Conservation (phyloP, 2,888 invertebrate genomes). For the Acanthoscelides obtectus region DNA sequence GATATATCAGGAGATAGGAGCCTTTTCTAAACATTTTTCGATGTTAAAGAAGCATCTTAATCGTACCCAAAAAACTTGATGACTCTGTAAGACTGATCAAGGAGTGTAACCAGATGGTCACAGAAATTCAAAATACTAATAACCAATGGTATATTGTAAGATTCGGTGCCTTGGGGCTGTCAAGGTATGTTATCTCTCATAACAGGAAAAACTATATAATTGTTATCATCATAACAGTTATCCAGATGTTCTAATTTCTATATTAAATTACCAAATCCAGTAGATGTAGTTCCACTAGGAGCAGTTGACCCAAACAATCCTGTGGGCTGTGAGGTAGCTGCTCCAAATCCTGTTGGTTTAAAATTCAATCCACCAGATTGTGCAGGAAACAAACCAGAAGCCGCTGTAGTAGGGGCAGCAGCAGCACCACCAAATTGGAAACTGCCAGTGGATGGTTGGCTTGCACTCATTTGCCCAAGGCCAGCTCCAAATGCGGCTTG, state of each 20-base stretch:
- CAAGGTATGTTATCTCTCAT: no score
- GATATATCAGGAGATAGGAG: no score
- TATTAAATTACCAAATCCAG: slow-evolving; percentile 36
- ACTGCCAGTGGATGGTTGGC: slow-evolving; percentile 14
- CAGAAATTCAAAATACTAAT: no score
- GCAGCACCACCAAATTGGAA: slow-evolving; percentile 17
- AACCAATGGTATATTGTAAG: no score
- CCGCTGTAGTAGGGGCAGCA: slow-evolving; percentile 11
- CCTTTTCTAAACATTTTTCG: no score
- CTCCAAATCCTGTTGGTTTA: slow-evolving; percentile 23
- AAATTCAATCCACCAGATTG: slow-evolving; percentile 6
- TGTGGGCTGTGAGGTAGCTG: slow-evolving; percentile 20
- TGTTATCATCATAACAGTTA: background rate
- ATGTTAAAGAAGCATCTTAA: no score
- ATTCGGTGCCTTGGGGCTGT: no score
- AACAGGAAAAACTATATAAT: background rate
- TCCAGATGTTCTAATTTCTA: background rate
- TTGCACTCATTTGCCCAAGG: background rate
- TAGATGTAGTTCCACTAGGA: slow-evolving; percentile 21
- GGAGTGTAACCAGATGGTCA: no score
- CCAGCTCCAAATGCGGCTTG: background rate
- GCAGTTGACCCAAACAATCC: slow-evolving; percentile 27
- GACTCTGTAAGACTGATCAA: no score
- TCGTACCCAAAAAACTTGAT: no score
- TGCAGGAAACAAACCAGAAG: slow-evolving; percentile 32